phyloP scores from a whole-genome alignment of 2,113 vertebrate genomes.

The Epinephelus fuscoguttatus region DNA sequence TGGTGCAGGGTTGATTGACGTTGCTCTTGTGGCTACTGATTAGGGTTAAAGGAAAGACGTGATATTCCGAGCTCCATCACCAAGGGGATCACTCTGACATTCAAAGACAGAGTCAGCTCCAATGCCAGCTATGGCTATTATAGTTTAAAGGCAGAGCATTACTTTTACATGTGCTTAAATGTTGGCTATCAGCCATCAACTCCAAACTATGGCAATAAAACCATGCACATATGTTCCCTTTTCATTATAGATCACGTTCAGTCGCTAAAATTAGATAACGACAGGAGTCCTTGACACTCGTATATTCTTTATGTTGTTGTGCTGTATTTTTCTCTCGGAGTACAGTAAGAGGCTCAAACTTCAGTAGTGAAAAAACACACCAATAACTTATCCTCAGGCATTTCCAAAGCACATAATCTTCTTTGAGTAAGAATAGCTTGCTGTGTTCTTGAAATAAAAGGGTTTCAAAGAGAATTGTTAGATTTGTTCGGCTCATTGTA shows the following conservation, averaged over 20 bases:
- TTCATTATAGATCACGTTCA: neutral
- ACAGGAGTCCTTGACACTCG: neutral
- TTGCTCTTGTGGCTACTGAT: conserved; percentile 60
- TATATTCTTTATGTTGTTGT: conserved; percentile 14
- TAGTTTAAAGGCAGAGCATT: conserved; percentile 33
- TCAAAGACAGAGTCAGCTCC: conserved; percentile 49
- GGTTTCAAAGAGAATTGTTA: conserved; percentile 35
- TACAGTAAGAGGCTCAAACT: conserved; percentile 40
- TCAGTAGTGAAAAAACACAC: conserved; percentile 43
- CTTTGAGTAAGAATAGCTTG: conserved; percentile 59
- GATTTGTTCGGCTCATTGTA: conserved; percentile 28
- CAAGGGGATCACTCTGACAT: conserved; percentile 51
- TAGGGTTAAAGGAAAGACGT: conserved; percentile 45
- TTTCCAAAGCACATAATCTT: conserved; percentile 75
- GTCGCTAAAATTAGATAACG: neutral
- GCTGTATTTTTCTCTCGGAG: conserved; percentile 27
- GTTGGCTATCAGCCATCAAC: neutral
- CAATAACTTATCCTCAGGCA: conserved; percentile 58
- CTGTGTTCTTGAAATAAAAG: conserved; percentile 30
- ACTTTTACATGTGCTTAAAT: conserved; percentile 25
- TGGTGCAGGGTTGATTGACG: conserved; percentile 52
- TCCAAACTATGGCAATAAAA: conserved; percentile 12
- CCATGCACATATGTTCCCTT: neutral
- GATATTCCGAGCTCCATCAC: conserved; percentile 45
- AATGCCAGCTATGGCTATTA: conserved; percentile 40